Conservation (phyloP, 2,113 vertebrate genomes). For the Oxyura jamaicensis region DNA sequence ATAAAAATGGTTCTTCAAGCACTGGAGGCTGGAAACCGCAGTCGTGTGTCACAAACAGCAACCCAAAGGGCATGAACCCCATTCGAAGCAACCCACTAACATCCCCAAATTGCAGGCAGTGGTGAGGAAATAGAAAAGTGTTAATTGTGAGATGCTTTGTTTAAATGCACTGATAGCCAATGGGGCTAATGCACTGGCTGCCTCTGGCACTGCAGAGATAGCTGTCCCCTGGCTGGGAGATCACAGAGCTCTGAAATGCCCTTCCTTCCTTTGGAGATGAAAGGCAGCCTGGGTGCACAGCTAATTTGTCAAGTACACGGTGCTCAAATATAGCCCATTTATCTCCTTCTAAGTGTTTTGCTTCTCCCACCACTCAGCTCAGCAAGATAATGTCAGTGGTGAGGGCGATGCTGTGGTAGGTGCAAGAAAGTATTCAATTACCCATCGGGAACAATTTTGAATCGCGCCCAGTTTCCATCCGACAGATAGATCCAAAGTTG, state of each 20-base stretch:
- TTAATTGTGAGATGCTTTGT: slow-evolving; percentile 5
- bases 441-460: not conserved
- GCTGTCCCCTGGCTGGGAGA: slow-evolving; percentile 3
- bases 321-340: slow-evolving; percentile 9
- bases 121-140: not conserved
- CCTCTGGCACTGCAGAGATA: not conserved
- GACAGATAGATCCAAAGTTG: not conserved
- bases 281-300: slow-evolving; percentile 9
- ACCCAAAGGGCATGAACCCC: not conserved
- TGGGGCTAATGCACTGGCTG: not conserved
- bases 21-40: not conserved
- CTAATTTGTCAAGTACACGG: slow-evolving; percentile 28
- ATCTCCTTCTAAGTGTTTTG: slow-evolving; percentile 36
- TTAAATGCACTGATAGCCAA: not conserved
- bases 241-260: slow-evolving; percentile 2
- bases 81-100: not conserved
- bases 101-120: not conserved
- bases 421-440: not conserved
- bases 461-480: not conserved
- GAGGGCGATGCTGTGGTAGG: not conserved
- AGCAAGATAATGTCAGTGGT: not conserved
- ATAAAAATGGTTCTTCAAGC: not conserved
- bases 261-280: slow-evolving; percentile 42
- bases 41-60: not conserved
- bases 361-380: slow-evolving; percentile 35